Evolutionary conservation across 2,797 vertebrate species (phyloP).

Genomic region (Malurus leucopterus): DNA sequence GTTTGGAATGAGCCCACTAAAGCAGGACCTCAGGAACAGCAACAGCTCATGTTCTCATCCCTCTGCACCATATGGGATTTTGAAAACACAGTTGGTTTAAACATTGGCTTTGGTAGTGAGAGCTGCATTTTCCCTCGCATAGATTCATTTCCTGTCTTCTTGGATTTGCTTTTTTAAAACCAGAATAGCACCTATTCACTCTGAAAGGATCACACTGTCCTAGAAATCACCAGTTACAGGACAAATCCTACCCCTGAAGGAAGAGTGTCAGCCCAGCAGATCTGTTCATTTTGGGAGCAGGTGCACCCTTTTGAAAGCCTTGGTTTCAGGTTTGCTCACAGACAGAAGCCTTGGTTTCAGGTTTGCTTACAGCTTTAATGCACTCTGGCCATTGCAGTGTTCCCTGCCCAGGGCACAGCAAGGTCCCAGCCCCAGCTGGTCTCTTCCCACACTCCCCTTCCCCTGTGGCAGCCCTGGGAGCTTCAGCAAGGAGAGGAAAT

Average conservation of each 20-base stretch:
- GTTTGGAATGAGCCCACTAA: slow-evolving; percentile 4
- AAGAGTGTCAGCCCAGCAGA: neutral
- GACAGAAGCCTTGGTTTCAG: neutral
- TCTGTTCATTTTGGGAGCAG: neutral
- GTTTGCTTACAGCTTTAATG: neutral
- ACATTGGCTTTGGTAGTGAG: neutral
- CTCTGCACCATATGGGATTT: slow-evolving; percentile 46
- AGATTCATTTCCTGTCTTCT: neutral
- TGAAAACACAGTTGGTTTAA: slow-evolving; percentile 50
- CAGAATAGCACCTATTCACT: slow-evolving; percentile 24
- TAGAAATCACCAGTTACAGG: slow-evolving; percentile 10
- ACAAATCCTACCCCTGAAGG: neutral
- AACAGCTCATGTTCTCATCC: slow-evolving; percentile 29
- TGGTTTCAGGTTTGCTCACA: neutral
- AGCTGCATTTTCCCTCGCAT: neutral
- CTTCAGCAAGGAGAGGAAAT: neutral
- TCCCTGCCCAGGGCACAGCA: neutral
- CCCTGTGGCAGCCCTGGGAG: neutral
- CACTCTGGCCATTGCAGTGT: neutral
- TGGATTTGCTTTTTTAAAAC: slow-evolving; percentile 9
- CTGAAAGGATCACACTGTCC: neutral
- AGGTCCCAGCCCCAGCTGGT: neutral
- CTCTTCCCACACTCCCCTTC: slow-evolving; percentile 1
- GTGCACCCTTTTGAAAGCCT: neutral
- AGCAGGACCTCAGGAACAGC: slow-evolving; percentile 5